Percentiles rank a stretch among this genome's conserved stretches.
These are phyloP conservation scores for Dasypogon diadema DNA, from an alignment of 2,888 invertebrate genomes.

Conservation along the genomic window DNA sequence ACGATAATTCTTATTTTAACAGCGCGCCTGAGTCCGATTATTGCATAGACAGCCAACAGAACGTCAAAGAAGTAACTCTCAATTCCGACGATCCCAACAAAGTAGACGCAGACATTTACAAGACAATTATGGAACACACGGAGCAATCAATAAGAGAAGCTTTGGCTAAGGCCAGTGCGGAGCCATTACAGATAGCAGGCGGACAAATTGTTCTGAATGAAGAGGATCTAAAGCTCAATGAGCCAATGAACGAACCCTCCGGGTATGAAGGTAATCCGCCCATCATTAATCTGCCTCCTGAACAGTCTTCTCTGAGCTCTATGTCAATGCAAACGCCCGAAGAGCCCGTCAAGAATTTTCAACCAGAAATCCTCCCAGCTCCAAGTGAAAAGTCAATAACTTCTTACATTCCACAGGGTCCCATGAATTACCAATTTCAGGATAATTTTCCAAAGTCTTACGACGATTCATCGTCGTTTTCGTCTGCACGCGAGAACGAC, in stretches of 20 bases:
- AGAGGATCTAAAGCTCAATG: neutral
- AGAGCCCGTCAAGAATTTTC: neutral
- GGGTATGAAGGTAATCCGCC: neutral
- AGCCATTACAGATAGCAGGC: constrained; percentile 21
- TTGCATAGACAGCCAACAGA: neutral
- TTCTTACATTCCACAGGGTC: constrained; percentile 26
- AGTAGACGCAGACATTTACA: constrained; percentile 29
- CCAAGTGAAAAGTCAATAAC: constrained; percentile 1
- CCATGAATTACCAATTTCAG: too few relatives aligned
- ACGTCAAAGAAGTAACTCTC: constrained; percentile 14
- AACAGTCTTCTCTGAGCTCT: neutral
- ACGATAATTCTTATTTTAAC: constrained; percentile 2
- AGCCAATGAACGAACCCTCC: neutral
- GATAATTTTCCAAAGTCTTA: neutral
- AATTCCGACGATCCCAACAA: constrained; percentile 1
- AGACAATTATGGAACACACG: constrained; percentile 30
- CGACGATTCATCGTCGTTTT: neutral
- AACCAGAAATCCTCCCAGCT: constrained; percentile 23
- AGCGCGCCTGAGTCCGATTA: neutral
- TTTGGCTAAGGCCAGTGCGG: constrained; percentile 23
- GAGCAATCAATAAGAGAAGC: constrained; percentile 38
- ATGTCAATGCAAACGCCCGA: neutral
- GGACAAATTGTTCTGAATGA: neutral
- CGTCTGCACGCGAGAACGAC: neutral
- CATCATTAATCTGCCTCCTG: neutral